phyloP scores from a whole-genome alignment of 2,797 vertebrate species.

The Hippoglossus hippoglossus region DNA sequence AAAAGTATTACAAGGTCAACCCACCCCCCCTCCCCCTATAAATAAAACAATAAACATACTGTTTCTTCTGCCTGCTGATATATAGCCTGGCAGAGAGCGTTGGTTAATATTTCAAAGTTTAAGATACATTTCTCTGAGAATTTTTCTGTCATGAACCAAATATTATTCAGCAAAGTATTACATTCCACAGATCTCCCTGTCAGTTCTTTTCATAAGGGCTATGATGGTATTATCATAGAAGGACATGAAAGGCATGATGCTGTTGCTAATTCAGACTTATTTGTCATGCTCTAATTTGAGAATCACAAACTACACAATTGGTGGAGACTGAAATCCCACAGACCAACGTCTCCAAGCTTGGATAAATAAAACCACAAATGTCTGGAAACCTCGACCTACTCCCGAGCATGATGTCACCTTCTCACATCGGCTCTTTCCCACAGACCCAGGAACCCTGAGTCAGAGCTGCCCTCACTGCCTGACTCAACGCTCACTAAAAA shows the following conservation, averaged over 20 bases:
- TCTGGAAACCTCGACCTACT: constrained; percentile 9
- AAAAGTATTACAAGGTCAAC: too few species aligned
- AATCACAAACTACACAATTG: neutral
- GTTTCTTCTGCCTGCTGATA: too few species aligned
- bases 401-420: constrained; percentile 9
- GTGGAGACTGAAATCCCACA: neutral
- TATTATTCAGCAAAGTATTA: too few species aligned
- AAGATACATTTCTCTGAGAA: too few species aligned
- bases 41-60: too few species aligned
- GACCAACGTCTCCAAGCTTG: neutral
- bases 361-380: neutral
- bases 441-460: constrained; percentile 42
- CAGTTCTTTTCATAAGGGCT: neutral
- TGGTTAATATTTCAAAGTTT: too few species aligned
- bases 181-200: too few species aligned
- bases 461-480: constrained; percentile 33
- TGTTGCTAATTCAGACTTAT: neutral
- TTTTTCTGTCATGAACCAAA: too few species aligned
- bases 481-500: constrained; percentile 52
- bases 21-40: neutral
- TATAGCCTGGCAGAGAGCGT: too few species aligned
- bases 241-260: neutral
- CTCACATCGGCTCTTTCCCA: constrained; percentile 16
- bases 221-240: too few species aligned
- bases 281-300: neutral